Base-by-base conservation (phyloP, 2,113 vertebrate species). In the Gymnobelideus leadbeateri region DNA sequence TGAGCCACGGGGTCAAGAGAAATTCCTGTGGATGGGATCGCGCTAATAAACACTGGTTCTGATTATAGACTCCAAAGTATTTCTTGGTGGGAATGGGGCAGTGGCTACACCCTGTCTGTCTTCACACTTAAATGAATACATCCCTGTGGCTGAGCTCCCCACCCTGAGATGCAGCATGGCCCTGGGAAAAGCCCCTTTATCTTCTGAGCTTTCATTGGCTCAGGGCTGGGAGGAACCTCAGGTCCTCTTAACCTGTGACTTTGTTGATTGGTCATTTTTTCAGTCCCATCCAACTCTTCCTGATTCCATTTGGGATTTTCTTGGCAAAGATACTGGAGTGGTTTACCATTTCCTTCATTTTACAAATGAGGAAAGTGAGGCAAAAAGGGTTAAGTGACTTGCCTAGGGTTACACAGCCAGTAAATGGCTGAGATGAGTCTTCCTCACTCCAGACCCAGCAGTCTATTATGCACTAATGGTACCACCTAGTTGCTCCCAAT, bases 41-140 rank as follows among this genome's bases (percentile, higher is more conserved):
- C 97, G 97, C 96, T 97, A 98, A 98, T 98, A 98, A 98, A 98
- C 98, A 98, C 97, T 98, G 98, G 98, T 98, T 98, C 98, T 98
- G 98, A 97, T 98, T 98, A 95, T 96, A 94, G 97, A 97, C 96
- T 97, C 96, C 16, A 96, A 89, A 26, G 89, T 90, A 1, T 90
- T 90, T 47, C 47, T 90, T 90, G 89, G 89, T 31, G n/a, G 68
- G 68, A 23, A 43, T 12, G 89, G 25, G 89, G 89, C 25, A 47
- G 28, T 28, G 47, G 8, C 89, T 90, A 4, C 8, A 28, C 3
- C 23, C 23, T 47, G 8, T 16, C 89, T 90, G 3, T 8, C 25
- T 4, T 90, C 89, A 90, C 14, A 14, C 0, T 9, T 43, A 16
- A 19, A 84, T 84, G 68, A 43, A 84, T 43, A 84, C 19, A 43